A percentile compares a stretch with the other conserved stretches of the same genome.
Conservation (phyloP, 2,888 invertebrate species). For the Pseudoips prasinana region DNA sequence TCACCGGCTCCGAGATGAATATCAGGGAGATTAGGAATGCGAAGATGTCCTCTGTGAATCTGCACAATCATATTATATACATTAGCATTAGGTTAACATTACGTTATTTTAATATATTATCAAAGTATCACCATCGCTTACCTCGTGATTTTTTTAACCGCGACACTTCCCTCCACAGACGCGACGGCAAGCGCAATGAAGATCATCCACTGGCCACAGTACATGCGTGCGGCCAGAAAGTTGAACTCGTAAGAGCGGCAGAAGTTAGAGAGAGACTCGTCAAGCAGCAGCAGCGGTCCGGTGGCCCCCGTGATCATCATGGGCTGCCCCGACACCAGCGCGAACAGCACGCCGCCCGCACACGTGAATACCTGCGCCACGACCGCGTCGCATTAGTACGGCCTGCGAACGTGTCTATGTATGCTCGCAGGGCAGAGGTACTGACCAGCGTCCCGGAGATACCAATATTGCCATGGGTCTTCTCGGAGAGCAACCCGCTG, state of each 20-base stretch:
- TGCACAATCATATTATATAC: constrained; percentile 65
- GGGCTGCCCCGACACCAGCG: constrained; percentile 94
- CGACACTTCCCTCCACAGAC: constrained; percentile 94
- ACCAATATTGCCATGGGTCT: constrained; percentile 94
- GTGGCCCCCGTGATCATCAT: constrained; percentile 97
- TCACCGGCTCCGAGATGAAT: constrained; percentile 95
- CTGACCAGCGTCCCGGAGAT: constrained; percentile 93
- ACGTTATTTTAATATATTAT: no score
- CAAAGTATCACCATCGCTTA: constrained; percentile 25
- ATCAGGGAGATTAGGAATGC: constrained; percentile 97
- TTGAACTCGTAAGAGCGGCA: constrained; percentile 89
- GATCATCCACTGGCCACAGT: constrained; percentile 96
- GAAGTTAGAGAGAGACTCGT: constrained; percentile 95
- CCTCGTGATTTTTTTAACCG: constrained; percentile 93
- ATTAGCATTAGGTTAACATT: constrained; percentile 51
- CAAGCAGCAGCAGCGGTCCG: constrained; percentile 96
- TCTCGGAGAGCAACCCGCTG: constrained; percentile 96
- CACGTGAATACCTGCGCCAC: constrained; percentile 76
- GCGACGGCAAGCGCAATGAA: constrained; percentile 92
- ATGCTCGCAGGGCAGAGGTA: background rate
- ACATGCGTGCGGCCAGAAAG: constrained; percentile 93
- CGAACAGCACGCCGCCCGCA: constrained; percentile 93
- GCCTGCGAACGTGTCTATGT: no score
- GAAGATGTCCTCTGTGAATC: constrained; percentile 99
- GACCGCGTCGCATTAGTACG: no score